phyloP scores from a whole-genome alignment of 2,888 invertebrate genomes.

The Tachystola acroxantha region DNA sequence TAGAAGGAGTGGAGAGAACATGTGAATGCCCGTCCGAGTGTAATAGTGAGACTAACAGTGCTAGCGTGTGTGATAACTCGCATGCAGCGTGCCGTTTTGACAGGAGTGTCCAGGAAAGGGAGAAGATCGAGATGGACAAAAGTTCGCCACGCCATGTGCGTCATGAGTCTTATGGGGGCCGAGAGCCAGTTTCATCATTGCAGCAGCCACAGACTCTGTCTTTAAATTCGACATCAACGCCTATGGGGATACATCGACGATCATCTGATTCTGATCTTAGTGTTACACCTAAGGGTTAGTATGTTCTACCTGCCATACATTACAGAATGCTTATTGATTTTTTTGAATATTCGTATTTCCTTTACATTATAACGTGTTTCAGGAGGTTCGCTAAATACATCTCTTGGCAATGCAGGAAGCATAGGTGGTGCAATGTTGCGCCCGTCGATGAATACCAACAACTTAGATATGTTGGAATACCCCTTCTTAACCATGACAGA shows the following conservation, averaged over 20 bases:
- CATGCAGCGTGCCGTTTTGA: conserved; percentile 73
- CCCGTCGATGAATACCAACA: conserved; percentile 85
- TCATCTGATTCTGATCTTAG: conserved; percentile 97
- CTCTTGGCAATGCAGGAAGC: conserved; percentile 60
- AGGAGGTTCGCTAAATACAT: conserved; percentile 86
- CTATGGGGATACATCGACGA: conserved; percentile 82
- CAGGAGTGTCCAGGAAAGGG: conserved; percentile 57
- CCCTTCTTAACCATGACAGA: conserved; percentile 96
- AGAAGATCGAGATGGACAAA: conserved; percentile 44
- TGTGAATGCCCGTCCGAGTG: conserved; percentile 15
- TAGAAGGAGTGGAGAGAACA: conserved; percentile 32
- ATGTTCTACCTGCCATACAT: not conserved
- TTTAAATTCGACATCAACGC: conserved; percentile 69
- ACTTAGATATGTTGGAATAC: conserved; percentile 94
- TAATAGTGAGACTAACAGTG: conserved; percentile 52
- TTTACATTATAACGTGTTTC: not conserved
- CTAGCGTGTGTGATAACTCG: conserved; percentile 76
- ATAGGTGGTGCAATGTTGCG: conserved; percentile 80
- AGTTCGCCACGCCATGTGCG: conserved; percentile 71
- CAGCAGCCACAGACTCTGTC: conserved; percentile 46
- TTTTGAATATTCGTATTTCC: too few relatives aligned
- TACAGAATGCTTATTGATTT: too few relatives aligned
- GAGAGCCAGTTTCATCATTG: conserved; percentile 37
- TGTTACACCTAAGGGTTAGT: conserved; percentile 93
- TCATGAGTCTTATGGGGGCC: conserved; percentile 75